Conservation (phyloP, 1,140 invertebrate genomes). For the Euura saliciscinereae region DNA sequence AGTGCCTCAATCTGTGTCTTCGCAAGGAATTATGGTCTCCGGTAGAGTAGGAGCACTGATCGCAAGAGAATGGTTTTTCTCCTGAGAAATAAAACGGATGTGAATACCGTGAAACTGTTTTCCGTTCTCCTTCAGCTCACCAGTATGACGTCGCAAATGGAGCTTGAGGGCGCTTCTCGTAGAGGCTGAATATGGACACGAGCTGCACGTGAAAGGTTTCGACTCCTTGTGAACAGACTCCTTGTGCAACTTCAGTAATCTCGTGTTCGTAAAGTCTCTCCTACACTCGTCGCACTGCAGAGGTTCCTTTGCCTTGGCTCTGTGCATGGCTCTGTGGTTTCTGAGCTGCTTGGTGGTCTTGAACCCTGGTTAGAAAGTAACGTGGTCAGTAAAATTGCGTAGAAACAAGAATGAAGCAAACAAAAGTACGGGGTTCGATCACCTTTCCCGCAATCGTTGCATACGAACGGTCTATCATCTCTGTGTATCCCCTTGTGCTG, state of each 20-base stretch:
- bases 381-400: neutral
- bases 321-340: slow-evolving; percentile 40
- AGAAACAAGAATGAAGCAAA: neutral
- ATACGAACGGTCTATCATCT: slow-evolving; percentile 56
- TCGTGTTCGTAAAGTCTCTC: slow-evolving; percentile 58
- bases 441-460: slow-evolving; percentile 61
- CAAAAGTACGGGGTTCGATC: neutral
- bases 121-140: slow-evolving; percentile 22
- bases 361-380: slow-evolving; percentile 38
- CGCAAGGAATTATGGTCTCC: slow-evolving; percentile 70
- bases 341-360: slow-evolving; percentile 61
- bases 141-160: slow-evolving; percentile 65
- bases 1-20: slow-evolving; percentile 68
- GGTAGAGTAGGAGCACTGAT: slow-evolving; percentile 65
- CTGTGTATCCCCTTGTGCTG: slow-evolving; percentile 54
- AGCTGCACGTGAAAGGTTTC: slow-evolving; percentile 61
- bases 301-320: slow-evolving; percentile 33
- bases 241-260: slow-evolving; percentile 63
- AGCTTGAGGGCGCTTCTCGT: slow-evolving; percentile 55
- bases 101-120: neutral
- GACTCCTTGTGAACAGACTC: slow-evolving; percentile 64
- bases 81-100: slow-evolving; percentile 41
- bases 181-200: slow-evolving; percentile 61
- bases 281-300: slow-evolving; percentile 61
- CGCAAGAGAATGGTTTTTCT: slow-evolving; percentile 71